Evolutionary conservation across 37 sponge, comb jelly and placozoan genomes (phyloP), one percentile per base, ranked within the genome.

Genomic region (Mnemiopsis leidyi): DNA sequence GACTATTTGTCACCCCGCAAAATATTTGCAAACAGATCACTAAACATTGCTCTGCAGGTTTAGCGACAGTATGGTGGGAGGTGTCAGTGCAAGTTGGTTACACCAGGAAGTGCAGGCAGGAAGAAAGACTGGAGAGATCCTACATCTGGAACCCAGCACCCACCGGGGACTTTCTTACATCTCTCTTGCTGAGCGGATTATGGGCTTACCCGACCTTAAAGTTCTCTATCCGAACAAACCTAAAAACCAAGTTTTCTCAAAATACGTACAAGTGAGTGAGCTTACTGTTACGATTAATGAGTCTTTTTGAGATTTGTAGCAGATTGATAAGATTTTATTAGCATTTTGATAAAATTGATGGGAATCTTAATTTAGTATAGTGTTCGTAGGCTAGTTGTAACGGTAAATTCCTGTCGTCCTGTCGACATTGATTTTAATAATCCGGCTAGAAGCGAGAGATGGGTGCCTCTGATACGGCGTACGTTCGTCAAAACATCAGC

Each of bases 1-100:
- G n/a, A n/a, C n/a, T n/a, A n/a, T n/a, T n/a, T n/a, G n/a, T n/a
- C n/a, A n/a, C n/a, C n/a, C n/a, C n/a, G n/a, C n/a, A n/a, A n/a
- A n/a, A n/a, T n/a, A n/a, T n/a, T n/a, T n/a, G n/a, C n/a, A n/a
- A n/a, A n/a, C n/a, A n/a, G n/a, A n/a, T n/a, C n/a, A n/a, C n/a
- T n/a, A n/a, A n/a, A n/a, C n/a, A n/a, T 67, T 21, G 13, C 68
- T 67, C n/a, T n/a, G n/a, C 75, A 71, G 75, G 82, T 79, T 79
- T 29, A 79, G 82, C 34, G 82, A 79, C 82, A 79, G 82, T 23
- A 79, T 79, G 82, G 82, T 79, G 5, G 82, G 82, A 9, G 82
- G 82, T 16, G 34, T 79, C 32, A 79, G 82, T 79, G 82, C 82
- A 7, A 79, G 82, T 36, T 79, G 82, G 82, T 29, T 79, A 33